A percentile compares a stretch with the other conserved stretches of the same genome.
phyloP scores from a whole-genome alignment of 2,797 vertebrate species.

The Malacoctenus gilli region DNA sequence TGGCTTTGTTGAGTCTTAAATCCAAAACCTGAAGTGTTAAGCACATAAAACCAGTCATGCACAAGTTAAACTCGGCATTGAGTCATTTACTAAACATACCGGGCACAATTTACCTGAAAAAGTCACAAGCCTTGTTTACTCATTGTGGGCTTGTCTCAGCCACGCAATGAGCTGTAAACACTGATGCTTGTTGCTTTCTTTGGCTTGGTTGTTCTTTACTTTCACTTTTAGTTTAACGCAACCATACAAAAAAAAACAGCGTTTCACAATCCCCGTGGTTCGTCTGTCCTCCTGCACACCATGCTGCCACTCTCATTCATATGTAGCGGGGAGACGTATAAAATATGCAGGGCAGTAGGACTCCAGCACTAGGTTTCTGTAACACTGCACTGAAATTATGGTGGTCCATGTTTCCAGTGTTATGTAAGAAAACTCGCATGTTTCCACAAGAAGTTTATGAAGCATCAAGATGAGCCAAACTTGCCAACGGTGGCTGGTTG shows the following conservation, averaged over 20 bases:
- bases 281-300: too few species aligned
- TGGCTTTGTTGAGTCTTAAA: background rate
- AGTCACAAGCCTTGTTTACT: background rate
- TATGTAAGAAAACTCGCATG: slow-evolving; percentile 8
- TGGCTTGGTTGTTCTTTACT: slow-evolving; percentile 21
- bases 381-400: too few species aligned
- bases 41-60: slow-evolving; percentile 17
- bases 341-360: too few species aligned
- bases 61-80: slow-evolving; percentile 6
- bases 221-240: slow-evolving; percentile 24
- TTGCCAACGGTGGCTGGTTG: background rate
- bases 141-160: background rate
- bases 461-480: background rate
- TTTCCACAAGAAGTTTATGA: background rate
- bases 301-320: too few species aligned
- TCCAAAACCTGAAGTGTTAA: background rate
- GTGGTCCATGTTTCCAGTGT: background rate
- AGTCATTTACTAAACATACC: slow-evolving; percentile 1
- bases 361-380: too few species aligned
- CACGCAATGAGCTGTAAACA: background rate
- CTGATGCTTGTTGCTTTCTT: too few species aligned
- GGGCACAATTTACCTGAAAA: background rate
- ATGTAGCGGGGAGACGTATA: too few species aligned
- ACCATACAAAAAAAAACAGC: background rate
- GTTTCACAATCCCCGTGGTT: background rate